Percentiles rank a stretch among this genome's conserved stretches.
These are phyloP conservation scores for Phania funesta DNA, from an alignment of 2,888 invertebrate genomes.

Conservation along the genomic window DNA sequence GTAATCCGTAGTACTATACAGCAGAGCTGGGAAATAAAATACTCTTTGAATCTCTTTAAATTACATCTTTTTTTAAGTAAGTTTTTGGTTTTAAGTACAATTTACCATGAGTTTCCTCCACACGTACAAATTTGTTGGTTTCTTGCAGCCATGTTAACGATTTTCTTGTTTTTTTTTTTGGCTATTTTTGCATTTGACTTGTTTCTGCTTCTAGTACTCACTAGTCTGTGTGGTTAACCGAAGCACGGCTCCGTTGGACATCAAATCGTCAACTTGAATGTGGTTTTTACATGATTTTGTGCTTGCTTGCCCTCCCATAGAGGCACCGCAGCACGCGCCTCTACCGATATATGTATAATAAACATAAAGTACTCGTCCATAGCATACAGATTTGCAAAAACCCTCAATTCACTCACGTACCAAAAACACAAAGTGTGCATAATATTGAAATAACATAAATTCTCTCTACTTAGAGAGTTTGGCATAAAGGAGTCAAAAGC, in stretches of 20 bases:
- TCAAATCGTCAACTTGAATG: slow-evolving; percentile 66
- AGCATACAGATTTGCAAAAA: neutral
- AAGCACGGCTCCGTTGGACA: slow-evolving; percentile 69
- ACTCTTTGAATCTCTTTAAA: neutral
- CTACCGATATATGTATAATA: slow-evolving; percentile 52
- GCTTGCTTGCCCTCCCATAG: slow-evolving; percentile 78
- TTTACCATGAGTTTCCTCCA: slow-evolving; percentile 11
- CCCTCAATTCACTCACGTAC: slow-evolving; percentile 28
- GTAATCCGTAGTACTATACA: too few species aligned
- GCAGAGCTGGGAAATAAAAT: too few species aligned
- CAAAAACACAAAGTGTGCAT: slow-evolving; percentile 35
- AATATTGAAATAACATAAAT: slow-evolving; percentile 50
- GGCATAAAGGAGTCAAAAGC: slow-evolving; percentile 10
- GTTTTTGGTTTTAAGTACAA: slow-evolving; percentile 11
- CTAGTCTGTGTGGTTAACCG: slow-evolving; percentile 44
- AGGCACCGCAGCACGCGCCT: slow-evolving; percentile 79
- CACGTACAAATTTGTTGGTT: slow-evolving; percentile 5
- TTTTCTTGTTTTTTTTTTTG: neutral
- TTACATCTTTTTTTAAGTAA: neutral
- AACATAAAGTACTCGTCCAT: slow-evolving; percentile 14
- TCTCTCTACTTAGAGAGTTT: slow-evolving; percentile 43
- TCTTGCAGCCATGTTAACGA: neutral
- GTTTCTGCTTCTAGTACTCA: neutral
- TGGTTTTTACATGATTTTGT: slow-evolving; percentile 66
- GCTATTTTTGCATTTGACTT: slow-evolving; percentile 42